Percentiles rank a stretch among this genome's conserved stretches.
phyloP scores from a whole-genome alignment of 1,140 invertebrate species.

The Battus philenor region DNA sequence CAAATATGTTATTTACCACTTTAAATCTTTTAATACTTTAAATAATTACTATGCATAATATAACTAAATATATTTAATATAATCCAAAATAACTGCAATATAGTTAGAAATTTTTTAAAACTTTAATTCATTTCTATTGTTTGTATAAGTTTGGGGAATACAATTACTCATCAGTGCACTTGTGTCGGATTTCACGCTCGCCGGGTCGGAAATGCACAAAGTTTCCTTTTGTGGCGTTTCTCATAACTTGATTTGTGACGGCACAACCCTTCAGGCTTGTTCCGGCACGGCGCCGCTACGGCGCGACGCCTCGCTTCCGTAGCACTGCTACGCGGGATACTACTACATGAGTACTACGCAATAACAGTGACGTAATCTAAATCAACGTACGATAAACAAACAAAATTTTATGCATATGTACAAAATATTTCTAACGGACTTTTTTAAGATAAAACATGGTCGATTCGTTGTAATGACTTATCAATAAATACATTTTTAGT shows the following conservation, averaged over 20 bases:
- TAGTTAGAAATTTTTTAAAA: no score
- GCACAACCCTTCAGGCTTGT: slow-evolving; percentile 65
- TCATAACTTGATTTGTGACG: slow-evolving; percentile 74
- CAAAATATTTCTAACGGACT: no score
- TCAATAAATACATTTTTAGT: no score
- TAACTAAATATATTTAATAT: no score
- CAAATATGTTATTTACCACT: no score
- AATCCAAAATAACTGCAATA: no score
- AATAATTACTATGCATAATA: no score
- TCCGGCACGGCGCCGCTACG: slow-evolving; percentile 61
- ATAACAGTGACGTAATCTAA: neutral
- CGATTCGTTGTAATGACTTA: no score
- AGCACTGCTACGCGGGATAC: slow-evolving; percentile 17
- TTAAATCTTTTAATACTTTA: no score
- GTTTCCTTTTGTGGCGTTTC: slow-evolving; percentile 74
- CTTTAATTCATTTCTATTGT: slow-evolving; percentile 24
- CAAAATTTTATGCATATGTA: neutral
- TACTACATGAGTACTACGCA: neutral
- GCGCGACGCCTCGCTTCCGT: slow-evolving; percentile 62
- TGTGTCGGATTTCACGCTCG: slow-evolving; percentile 61
- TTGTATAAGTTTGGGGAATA: slow-evolving; percentile 40
- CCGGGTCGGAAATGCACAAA: slow-evolving; percentile 68
- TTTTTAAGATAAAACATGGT: no score
- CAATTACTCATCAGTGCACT: slow-evolving; percentile 28
- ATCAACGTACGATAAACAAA: neutral